Percentiles rank a stretch among this genome's conserved stretches.
These are phyloP conservation scores for Leucania comma DNA, from an alignment of 2,888 invertebrate species.

Conservation along the genomic window DNA sequence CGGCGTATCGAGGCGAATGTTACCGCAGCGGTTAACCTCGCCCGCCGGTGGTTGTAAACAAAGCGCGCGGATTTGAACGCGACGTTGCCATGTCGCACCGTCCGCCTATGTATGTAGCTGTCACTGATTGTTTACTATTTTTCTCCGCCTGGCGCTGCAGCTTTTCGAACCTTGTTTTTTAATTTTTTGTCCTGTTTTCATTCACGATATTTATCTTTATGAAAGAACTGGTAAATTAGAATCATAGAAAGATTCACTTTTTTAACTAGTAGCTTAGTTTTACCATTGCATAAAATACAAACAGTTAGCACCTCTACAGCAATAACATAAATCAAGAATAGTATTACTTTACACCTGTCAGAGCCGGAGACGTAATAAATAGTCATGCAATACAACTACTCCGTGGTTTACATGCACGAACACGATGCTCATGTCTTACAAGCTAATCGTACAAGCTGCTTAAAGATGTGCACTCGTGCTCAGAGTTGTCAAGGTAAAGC, in stretches of 20 bases:
- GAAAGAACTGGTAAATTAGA: background rate
- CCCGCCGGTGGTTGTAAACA: slow-evolving; percentile 81
- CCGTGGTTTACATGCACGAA: slow-evolving; percentile 60
- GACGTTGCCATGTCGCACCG: slow-evolving; percentile 80
- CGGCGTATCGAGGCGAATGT: slow-evolving; percentile 65
- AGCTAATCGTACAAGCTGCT: slow-evolving; percentile 57
- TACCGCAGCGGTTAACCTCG: slow-evolving; percentile 77
- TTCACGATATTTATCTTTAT: slow-evolving; percentile 15
- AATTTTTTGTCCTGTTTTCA: slow-evolving; percentile 3
- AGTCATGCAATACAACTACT: slow-evolving; percentile 37
- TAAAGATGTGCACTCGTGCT: slow-evolving; percentile 54
- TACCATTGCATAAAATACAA: slow-evolving; percentile 3
- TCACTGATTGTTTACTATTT: slow-evolving; percentile 74
- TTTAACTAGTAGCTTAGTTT: background rate
- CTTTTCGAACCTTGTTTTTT: slow-evolving; percentile 14
- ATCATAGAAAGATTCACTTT: background rate
- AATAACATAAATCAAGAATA: slow-evolving; percentile 34
- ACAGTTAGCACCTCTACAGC: background rate
- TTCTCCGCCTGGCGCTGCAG: slow-evolving; percentile 44
- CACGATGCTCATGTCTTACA: slow-evolving; percentile 60
- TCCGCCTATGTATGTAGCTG: slow-evolving; percentile 69
- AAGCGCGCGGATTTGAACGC: slow-evolving; percentile 80
- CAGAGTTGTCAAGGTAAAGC: slow-evolving; percentile 54
- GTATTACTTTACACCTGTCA: slow-evolving; percentile 27
- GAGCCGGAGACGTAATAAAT: slow-evolving; percentile 49